A percentile compares a stretch with the other conserved stretches of the same genome.
Conservation (phyloP, 2,888 invertebrate genomes). For the Stenurella melanura region DNA sequence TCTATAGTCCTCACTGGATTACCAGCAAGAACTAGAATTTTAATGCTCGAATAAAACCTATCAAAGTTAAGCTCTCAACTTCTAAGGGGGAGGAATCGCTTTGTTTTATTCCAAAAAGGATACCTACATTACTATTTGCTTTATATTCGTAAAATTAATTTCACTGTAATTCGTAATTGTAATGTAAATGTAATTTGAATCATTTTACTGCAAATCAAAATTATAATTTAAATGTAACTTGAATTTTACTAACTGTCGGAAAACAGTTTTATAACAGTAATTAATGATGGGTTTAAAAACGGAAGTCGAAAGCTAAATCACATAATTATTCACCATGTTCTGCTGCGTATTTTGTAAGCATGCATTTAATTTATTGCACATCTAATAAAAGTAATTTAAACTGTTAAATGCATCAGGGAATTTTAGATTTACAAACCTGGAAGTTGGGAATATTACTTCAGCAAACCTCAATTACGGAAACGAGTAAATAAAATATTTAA, state of each 20-base stretch:
- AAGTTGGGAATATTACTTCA: not conserved
- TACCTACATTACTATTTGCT: too few species aligned
- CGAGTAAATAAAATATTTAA: not conserved
- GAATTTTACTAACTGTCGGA: not conserved
- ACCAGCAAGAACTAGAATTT: too few species aligned
- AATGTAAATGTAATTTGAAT: too few species aligned
- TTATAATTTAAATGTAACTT: not conserved
- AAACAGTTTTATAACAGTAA: not conserved
- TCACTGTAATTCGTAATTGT: too few species aligned
- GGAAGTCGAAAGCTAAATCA: not conserved
- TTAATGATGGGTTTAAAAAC: not conserved
- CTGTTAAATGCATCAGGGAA: not conserved
- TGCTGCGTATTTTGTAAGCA: not conserved
- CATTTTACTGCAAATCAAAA: not conserved
- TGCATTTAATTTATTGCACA: not conserved
- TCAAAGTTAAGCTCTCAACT: too few species aligned
- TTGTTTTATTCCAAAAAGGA: too few species aligned
- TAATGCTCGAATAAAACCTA: too few species aligned
- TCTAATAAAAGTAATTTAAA: not conserved
- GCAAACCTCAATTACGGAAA: not conserved
- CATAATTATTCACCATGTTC: not conserved
- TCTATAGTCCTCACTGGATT: too few species aligned
- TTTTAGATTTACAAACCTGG: slow-evolving; percentile 4
- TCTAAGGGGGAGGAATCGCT: too few species aligned
- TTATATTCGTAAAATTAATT: too few species aligned